A percentile compares a stretch with the other conserved stretches of the same genome.
Conservation (phyloP, 1,140 invertebrate genomes). For the Tribolium madens region DNA sequence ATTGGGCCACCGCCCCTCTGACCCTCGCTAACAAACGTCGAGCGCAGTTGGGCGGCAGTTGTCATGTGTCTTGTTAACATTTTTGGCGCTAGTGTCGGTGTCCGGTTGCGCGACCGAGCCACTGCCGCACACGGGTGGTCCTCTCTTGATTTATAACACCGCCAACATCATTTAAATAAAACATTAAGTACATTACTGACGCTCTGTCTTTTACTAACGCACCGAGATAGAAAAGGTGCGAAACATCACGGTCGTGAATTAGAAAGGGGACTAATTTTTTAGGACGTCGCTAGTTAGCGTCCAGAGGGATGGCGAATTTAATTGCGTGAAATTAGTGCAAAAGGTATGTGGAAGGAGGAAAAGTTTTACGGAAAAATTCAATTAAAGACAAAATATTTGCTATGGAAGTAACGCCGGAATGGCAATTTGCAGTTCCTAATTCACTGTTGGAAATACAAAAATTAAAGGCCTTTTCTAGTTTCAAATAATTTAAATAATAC, state of each 20-base stretch:
- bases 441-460: too few species aligned
- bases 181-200: conserved; percentile 54
- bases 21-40: conserved; percentile 13
- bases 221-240: not conserved
- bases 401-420: too few species aligned
- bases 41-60: conserved; percentile 58
- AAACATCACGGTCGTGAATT: not conserved
- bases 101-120: conserved; percentile 58
- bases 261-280: conserved; percentile 30
- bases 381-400: not conserved
- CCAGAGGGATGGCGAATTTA: conserved; percentile 15
- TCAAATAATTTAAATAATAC: too few species aligned
- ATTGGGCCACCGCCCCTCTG: conserved; percentile 42
- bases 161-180: conserved; percentile 64
- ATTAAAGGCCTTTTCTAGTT: too few species aligned
- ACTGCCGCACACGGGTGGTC: conserved; percentile 61
- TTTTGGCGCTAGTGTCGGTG: conserved; percentile 65
- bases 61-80: conserved; percentile 66
- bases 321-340: conserved; percentile 16
- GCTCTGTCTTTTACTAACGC: not conserved
- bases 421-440: too few species aligned
- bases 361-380: not conserved
- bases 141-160: conserved; percentile 63
- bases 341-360: not conserved
- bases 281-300: conserved; percentile 8